Percentiles rank a stretch among this genome's conserved stretches.
phyloP scores from a whole-genome alignment of 2,113 vertebrate genomes.

The Chamaetylas fuelleborni region DNA sequence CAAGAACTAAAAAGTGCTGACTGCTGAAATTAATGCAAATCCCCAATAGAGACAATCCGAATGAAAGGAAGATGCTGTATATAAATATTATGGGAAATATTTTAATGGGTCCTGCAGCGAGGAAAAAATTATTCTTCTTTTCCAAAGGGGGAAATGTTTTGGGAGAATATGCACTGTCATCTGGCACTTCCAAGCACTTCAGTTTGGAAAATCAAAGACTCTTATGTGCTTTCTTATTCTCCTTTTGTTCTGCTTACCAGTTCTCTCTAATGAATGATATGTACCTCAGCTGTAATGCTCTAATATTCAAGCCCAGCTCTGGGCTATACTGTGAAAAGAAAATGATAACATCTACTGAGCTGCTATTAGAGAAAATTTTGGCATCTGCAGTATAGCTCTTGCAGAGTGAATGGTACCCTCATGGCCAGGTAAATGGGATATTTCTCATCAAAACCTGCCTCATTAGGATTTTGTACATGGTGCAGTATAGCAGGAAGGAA shows the following conservation, averaged over 20 bases:
- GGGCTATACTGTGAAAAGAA: neutral
- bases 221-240: neutral
- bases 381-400: neutral
- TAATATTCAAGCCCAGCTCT: neutral
- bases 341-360: neutral
- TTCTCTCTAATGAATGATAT: neutral
- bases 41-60: neutral
- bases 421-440: neutral
- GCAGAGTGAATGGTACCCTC: neutral
- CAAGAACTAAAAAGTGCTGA: neutral
- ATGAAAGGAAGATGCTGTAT: neutral
- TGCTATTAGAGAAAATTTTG: neutral
- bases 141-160: neutral
- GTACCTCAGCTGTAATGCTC: neutral
- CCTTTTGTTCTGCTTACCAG: neutral
- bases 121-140: neutral
- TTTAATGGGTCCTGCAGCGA: neutral
- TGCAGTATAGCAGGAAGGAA: neutral
- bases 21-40: neutral
- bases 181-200: neutral
- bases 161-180: neutral
- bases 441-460: neutral
- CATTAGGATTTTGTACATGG: neutral
- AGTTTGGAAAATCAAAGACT: neutral
- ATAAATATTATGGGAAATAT: neutral